A percentile compares a stretch with the other conserved stretches of the same genome.
phyloP scores from a whole-genome alignment of 2,888 invertebrate species.

The Acrobasis suavella region DNA sequence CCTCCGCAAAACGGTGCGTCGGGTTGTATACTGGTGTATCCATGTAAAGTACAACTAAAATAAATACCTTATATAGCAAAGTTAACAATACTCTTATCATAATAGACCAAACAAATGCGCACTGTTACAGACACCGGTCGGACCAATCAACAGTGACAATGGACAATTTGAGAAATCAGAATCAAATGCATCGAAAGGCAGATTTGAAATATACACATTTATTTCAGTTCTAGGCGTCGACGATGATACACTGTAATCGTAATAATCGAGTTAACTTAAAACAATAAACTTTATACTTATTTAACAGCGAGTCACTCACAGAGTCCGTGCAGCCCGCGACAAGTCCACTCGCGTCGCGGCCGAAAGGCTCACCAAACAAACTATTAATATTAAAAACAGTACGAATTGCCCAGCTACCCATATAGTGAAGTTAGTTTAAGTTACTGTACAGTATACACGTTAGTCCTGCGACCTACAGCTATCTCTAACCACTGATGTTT shows the following conservation, averaged over 20 bases:
- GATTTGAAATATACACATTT: conserved; percentile 42
- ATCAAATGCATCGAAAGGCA: conserved; percentile 77
- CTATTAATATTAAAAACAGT: conserved; percentile 74
- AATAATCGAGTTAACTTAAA: conserved; percentile 23
- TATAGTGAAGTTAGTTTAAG: conserved; percentile 77
- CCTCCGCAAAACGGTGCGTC: conserved; percentile 48
- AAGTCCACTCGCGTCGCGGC: not conserved
- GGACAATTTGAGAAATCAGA: conserved; percentile 53
- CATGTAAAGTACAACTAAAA: conserved; percentile 77
- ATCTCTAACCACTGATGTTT: conserved; percentile 61
- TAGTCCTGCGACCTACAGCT: conserved; percentile 69
- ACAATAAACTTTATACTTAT: conserved; percentile 17
- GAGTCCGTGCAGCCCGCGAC: not conserved
- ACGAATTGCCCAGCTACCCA: conserved; percentile 80
- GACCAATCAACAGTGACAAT: conserved; percentile 40
- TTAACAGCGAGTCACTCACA: conserved; percentile 16
- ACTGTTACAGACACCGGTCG: conserved; percentile 46
- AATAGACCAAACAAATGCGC: conserved; percentile 67
- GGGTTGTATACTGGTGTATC: conserved; percentile 79
- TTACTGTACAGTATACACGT: conserved; percentile 75
- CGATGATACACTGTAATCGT: conserved; percentile 13
- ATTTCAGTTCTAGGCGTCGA: conserved; percentile 13
- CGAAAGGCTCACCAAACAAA: conserved; percentile 56
- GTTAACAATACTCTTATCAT: conserved; percentile 69
- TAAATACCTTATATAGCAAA: conserved; percentile 80